phyloP scores from a whole-genome alignment of 1,140 invertebrate species.

The Chironomus tepperi region DNA sequence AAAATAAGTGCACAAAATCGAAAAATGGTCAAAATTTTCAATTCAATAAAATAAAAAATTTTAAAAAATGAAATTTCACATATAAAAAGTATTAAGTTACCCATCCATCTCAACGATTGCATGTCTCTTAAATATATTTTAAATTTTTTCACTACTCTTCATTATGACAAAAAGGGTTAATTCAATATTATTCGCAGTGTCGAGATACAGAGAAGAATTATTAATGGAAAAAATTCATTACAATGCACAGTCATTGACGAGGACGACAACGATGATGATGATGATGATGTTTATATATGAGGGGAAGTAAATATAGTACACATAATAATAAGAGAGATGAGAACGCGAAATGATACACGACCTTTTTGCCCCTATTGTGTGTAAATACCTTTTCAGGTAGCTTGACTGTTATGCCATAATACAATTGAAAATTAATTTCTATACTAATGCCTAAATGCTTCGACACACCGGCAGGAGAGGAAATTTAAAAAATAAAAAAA shows the following conservation, averaged over 20 bases:
- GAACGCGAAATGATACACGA: constrained; percentile 18
- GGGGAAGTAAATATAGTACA: not conserved
- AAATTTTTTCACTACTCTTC: too few relatives aligned
- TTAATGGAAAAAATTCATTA: constrained; percentile 24
- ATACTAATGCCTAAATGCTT: constrained; percentile 5
- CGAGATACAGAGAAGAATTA: not conserved
- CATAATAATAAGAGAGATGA: constrained; percentile 4
- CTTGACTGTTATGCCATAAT: not conserved
- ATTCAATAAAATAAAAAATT: too few relatives aligned
- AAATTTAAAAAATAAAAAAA: too few relatives aligned
- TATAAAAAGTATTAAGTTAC: not conserved
- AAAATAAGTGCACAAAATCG: too few relatives aligned
- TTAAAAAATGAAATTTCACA: too few relatives aligned
- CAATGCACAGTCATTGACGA: not conserved
- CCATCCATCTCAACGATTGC: not conserved
- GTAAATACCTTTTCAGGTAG: constrained; percentile 15
- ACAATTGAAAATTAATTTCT: constrained; percentile 24
- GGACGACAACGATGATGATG: not conserved
- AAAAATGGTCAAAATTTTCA: too few relatives aligned
- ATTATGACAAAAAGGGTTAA: constrained; percentile 1
- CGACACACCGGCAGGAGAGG: not conserved
- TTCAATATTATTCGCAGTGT: not conserved
- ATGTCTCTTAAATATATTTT: not conserved
- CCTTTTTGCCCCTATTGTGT: constrained; percentile 13
- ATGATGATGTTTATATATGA: constrained; percentile 9